Conservation (phyloP, 2,797 vertebrate genomes). For the Microchirus variegatus region DNA sequence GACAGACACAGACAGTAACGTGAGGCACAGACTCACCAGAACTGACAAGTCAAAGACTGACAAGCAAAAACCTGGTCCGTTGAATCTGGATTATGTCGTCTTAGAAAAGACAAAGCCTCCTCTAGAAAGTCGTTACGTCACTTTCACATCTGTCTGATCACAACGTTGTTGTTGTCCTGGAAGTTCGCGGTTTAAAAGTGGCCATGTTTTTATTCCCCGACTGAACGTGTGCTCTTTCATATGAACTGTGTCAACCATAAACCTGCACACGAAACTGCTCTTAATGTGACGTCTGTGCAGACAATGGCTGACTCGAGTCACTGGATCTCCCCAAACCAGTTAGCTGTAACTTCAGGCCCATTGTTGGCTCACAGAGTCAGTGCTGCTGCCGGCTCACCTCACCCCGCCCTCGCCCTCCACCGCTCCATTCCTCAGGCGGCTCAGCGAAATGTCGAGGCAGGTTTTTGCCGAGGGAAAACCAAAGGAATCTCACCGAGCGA, state of each 20-base stretch:
- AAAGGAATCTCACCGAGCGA: conserved; percentile 78
- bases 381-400: conserved; percentile 12
- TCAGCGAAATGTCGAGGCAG: conserved; percentile 19
- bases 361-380: conserved; percentile 42
- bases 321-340: conserved; percentile 73
- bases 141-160: no score
- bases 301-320: conserved; percentile 36
- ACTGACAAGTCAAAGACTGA: no score
- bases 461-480: conserved; percentile 51
- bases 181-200: no score
- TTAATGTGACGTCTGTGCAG: conserved; percentile 16
- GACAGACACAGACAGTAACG: neutral
- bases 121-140: no score
- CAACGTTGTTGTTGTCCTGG: no score
- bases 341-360: conserved; percentile 39
- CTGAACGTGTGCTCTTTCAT: no score
- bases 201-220: no score
- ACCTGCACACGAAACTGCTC: conserved; percentile 22
- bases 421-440: conserved; percentile 42
- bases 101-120: no score
- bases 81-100: no score
- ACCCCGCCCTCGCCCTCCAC: conserved; percentile 37
- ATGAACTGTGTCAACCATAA: neutral
- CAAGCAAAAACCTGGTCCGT: no score
- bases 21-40: no score